Percentiles rank a stretch among this genome's conserved stretches.
Conservation (phyloP, 2,113 vertebrate species). For the Cavia porcellus region DNA sequence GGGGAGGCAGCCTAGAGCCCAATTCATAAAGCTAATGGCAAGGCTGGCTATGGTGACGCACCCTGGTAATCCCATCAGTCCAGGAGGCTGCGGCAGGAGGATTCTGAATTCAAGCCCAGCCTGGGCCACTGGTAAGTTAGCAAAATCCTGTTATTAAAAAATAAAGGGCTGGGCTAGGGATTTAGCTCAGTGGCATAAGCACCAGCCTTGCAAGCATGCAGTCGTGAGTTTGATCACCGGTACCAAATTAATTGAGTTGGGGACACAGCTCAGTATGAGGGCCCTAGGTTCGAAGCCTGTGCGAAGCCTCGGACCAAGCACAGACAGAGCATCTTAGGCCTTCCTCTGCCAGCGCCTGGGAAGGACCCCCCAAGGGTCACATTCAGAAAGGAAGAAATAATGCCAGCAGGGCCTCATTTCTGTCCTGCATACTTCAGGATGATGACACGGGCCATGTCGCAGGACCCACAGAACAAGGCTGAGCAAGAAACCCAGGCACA, state of each 20-base stretch:
- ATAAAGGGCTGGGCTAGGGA: not conserved
- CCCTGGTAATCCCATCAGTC: not conserved
- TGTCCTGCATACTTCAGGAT: accelerated
- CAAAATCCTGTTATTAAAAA: not conserved
- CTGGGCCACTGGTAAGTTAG: not conserved
- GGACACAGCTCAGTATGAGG: not conserved
- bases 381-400: accelerated
- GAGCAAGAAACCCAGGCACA: not conserved
- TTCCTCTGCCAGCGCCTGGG: not conserved
- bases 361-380: accelerated
- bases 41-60: not conserved
- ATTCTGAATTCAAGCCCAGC: not conserved
- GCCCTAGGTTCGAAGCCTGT: not conserved
- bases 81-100: not conserved
- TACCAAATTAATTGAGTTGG: no score
- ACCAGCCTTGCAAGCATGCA: no score
- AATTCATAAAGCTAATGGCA: accelerated
- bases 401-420: accelerated
- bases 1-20: not conserved
- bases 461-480: not conserved
- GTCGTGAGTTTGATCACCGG: no score
- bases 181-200: no score
- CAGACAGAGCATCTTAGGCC: not conserved
- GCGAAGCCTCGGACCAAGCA: not conserved
- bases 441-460: accelerated